phyloP scores from a whole-genome alignment of 2,888 invertebrate species.

The Clivina fossor region DNA sequence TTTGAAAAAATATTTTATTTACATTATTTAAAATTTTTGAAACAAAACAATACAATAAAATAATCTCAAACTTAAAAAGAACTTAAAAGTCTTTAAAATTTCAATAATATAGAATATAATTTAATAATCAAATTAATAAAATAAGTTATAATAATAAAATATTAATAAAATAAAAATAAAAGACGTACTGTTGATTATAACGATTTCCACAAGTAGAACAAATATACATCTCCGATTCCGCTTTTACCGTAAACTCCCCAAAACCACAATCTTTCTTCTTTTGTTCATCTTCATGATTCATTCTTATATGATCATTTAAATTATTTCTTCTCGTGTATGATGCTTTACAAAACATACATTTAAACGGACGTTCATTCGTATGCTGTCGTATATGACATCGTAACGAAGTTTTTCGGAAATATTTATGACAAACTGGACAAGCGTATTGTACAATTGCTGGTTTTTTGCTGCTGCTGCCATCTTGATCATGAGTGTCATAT shows the following conservation, averaged over 20 bases:
- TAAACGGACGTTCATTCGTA: conserved; percentile 72
- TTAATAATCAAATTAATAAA: too few species aligned
- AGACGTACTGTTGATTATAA: too few species aligned
- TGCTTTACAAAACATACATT: conserved; percentile 64
- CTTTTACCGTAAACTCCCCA: background rate
- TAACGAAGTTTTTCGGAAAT: conserved; percentile 66
- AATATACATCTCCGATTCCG: too few species aligned
- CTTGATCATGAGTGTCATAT: conserved; percentile 46
- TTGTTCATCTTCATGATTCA: conserved; percentile 54
- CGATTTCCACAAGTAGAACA: too few species aligned
- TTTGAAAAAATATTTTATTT: too few species aligned
- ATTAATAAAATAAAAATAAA: too few species aligned
- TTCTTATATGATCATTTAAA: conserved; percentile 62
- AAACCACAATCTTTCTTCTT: conserved; percentile 29
- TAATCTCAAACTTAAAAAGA: too few species aligned
- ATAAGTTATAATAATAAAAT: too few species aligned
- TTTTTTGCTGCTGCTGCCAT: conserved; percentile 42
- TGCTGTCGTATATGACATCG: conserved; percentile 71
- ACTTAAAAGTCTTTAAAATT: too few species aligned
- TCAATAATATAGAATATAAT: too few species aligned
- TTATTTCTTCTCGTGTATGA: conserved; percentile 69
- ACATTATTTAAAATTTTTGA: too few species aligned
- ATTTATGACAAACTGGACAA: conserved; percentile 70
- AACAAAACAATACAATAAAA: too few species aligned
- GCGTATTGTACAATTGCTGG: conserved; percentile 56